A percentile compares a stretch with the other conserved stretches of the same genome.
phyloP scores from a whole-genome alignment of 2,888 invertebrate species.

The Esperia sulphurella region DNA sequence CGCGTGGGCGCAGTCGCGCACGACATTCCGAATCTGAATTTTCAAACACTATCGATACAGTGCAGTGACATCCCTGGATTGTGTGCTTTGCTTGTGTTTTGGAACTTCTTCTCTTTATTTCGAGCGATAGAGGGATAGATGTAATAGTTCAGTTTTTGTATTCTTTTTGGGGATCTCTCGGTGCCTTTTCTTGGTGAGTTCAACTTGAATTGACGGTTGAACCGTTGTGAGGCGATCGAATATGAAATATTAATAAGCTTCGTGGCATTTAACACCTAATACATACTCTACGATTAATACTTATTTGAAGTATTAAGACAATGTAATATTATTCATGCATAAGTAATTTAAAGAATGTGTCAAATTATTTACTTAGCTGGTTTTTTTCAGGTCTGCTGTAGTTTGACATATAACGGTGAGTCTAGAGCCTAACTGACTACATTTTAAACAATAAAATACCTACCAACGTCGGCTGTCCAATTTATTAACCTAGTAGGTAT shows the following conservation, averaged over 20 bases:
- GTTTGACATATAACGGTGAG: slow-evolving; percentile 18
- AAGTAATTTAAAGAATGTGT: slow-evolving; percentile 1
- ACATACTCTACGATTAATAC: not conserved
- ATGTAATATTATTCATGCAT: not conserved
- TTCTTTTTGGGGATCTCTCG: slow-evolving; percentile 33
- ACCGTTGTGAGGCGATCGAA: slow-evolving; percentile 11
- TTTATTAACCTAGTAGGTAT: too few relatives aligned
- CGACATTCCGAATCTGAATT: slow-evolving; percentile 25
- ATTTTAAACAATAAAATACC: too few relatives aligned
- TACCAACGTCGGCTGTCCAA: too few relatives aligned
- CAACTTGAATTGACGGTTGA: slow-evolving; percentile 9
- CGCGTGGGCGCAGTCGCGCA: slow-evolving; percentile 63
- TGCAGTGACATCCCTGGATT: slow-evolving; percentile 34
- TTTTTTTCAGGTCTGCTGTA: slow-evolving; percentile 21
- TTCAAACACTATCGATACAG: slow-evolving; percentile 16
- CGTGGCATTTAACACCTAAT: too few relatives aligned
- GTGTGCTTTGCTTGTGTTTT: slow-evolving; percentile 29
- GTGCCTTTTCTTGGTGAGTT: slow-evolving; percentile 20
- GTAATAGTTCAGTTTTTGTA: slow-evolving; percentile 41
- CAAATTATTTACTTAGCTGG: slow-evolving; percentile 25
- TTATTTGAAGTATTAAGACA: too few relatives aligned
- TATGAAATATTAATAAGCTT: slow-evolving; percentile 9
- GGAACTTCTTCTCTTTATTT: slow-evolving; percentile 65
- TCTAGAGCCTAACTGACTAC: not conserved
- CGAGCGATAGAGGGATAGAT: slow-evolving; percentile 60